phyloP scores from a whole-genome alignment of 2,113 vertebrate species.

The Hiodon tergisus region DNA sequence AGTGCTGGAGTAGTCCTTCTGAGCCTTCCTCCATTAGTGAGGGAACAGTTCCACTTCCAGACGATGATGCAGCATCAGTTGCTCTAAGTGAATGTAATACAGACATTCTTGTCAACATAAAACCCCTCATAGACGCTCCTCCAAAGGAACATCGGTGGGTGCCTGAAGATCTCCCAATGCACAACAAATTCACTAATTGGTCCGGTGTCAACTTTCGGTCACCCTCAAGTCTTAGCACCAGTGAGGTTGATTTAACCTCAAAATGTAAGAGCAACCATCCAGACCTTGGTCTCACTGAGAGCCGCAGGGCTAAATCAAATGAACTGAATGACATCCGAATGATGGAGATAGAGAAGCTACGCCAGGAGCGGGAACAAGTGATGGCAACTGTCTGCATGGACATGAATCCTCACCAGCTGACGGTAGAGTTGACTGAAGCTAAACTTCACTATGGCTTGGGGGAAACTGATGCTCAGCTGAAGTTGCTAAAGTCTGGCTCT shows the following conservation, averaged over 20 bases:
- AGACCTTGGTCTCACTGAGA: conserved; percentile 28
- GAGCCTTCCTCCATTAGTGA: conserved; percentile 39
- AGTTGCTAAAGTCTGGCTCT: conserved; percentile 65
- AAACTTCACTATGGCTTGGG: conserved; percentile 81
- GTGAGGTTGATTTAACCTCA: background rate
- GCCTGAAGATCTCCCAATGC: conserved; percentile 71
- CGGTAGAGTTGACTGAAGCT: conserved; percentile 81
- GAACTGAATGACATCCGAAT: conserved; percentile 39
- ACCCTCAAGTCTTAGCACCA: conserved; percentile 21
- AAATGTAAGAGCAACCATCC: conserved; percentile 24
- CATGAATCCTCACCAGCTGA: conserved; percentile 71
- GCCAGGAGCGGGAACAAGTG: conserved; percentile 69
- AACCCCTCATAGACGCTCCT: conserved; percentile 31
- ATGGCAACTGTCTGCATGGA: conserved; percentile 72
- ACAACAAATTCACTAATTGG: conserved; percentile 89
- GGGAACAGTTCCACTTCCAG: conserved; percentile 44
- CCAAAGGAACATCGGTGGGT: conserved; percentile 29
- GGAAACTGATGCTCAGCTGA: conserved; percentile 78
- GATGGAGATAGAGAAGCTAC: conserved; percentile 66
- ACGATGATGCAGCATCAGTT: conserved; percentile 54
- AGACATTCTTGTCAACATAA: conserved; percentile 63
- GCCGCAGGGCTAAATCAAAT: conserved; percentile 21
- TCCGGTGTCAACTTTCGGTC: conserved; percentile 62
- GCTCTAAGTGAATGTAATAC: conserved; percentile 74
- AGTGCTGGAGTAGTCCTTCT: conserved; percentile 26